Evolutionary conservation across 2,797 vertebrate genomes (phyloP).

Genomic region (Pantherophis alleghaniensis): DNA sequence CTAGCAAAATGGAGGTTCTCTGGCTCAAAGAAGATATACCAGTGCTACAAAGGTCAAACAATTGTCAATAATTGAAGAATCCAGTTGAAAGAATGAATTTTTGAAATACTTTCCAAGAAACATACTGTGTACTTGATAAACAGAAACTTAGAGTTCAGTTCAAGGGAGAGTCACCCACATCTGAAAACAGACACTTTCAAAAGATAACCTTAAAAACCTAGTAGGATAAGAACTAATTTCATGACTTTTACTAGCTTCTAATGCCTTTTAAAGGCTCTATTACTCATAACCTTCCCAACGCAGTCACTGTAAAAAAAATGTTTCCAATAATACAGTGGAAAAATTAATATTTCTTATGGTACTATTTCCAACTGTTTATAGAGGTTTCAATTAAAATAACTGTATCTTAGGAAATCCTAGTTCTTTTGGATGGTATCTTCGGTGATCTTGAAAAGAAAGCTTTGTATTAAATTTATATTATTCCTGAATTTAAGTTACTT

Average conservation of each 20-base stretch:
- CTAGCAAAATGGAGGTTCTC: too few relatives aligned
- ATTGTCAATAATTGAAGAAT: background rate
- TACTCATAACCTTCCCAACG: background rate
- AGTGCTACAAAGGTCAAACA: too few relatives aligned
- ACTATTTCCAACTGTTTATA: background rate
- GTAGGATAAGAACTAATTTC: slow-evolving; percentile 9
- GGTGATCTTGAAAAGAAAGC: slow-evolving; percentile 21
- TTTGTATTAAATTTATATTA: slow-evolving; percentile 24
- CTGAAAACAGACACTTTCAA: slow-evolving; percentile 7
- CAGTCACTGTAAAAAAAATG: background rate
- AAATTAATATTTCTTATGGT: slow-evolving; percentile 12
- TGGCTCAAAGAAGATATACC: too few relatives aligned
- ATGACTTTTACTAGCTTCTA: background rate
- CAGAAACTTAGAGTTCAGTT: background rate
- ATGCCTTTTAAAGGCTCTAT: background rate
- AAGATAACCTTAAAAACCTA: background rate
- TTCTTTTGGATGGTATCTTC: slow-evolving; percentile 5
- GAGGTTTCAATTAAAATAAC: background rate
- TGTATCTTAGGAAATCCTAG: accelerated
- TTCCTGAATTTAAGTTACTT: slow-evolving; percentile 35
- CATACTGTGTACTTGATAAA: background rate
- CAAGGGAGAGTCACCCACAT: background rate
- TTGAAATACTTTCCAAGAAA: slow-evolving; percentile 2
- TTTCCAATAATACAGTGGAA: background rate
- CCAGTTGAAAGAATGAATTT: background rate